phyloP scores from a whole-genome alignment of 1,140 invertebrate genomes.

The Procambarus clarkii region DNA sequence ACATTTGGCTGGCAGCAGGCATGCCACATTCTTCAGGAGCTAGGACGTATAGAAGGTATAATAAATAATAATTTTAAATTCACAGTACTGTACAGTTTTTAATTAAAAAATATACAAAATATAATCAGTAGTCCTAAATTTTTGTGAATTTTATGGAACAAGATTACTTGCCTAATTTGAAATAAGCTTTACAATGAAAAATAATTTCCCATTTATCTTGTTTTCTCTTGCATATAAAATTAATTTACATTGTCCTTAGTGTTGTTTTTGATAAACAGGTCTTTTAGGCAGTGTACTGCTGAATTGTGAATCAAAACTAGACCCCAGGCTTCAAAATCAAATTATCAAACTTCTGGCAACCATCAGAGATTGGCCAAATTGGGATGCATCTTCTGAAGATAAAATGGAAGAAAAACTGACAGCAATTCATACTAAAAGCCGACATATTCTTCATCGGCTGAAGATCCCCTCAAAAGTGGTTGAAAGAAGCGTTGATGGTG shows the following conservation, averaged over 20 bases:
- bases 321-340: slow-evolving; percentile 15
- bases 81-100: no score
- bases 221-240: not conserved
- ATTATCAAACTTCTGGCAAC: slow-evolving; percentile 1
- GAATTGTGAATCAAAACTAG: slow-evolving; percentile 17
- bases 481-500: slow-evolving; percentile 41
- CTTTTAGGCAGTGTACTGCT: slow-evolving; percentile 18
- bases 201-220: no score
- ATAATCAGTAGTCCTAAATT: no score
- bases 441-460: slow-evolving; percentile 20
- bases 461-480: slow-evolving; percentile 32
- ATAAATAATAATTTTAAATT: no score
- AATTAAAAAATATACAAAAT: no score
- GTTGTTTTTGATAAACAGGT: not conserved
- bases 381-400: slow-evolving; percentile 14
- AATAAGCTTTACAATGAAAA: no score
- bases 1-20: slow-evolving; percentile 46
- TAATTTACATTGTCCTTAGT: not conserved
- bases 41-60: slow-evolving; percentile 46
- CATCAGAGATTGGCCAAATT: slow-evolving; percentile 4
- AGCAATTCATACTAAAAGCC: slow-evolving; percentile 28
- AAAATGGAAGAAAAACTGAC: slow-evolving; percentile 16
- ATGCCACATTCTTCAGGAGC: slow-evolving; percentile 43
- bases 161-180: no score
- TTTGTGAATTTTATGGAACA: no score